Evolutionary conservation across 2,113 vertebrate genomes (phyloP).

Genomic region (Chitala chitala): DNA sequence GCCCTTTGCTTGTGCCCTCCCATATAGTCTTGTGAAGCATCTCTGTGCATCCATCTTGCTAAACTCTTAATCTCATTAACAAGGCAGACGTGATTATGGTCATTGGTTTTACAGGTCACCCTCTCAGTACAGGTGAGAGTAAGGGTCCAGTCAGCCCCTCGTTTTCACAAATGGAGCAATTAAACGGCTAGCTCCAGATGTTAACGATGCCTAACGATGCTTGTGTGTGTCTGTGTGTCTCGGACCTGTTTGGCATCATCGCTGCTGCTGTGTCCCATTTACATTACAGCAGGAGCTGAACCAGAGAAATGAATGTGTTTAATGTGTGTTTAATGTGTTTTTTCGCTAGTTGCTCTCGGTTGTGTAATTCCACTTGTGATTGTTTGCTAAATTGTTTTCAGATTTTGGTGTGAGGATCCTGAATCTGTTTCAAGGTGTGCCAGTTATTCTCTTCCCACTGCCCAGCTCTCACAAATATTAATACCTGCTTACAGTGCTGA

Average conservation of each 20-base stretch:
- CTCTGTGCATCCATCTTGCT: too few relatives aligned
- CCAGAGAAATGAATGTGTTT: neutral
- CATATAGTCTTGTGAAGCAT: too few relatives aligned
- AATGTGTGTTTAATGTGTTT: neutral
- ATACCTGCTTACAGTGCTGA: neutral
- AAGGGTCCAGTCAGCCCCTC: too few relatives aligned
- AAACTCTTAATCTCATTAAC: too few relatives aligned
- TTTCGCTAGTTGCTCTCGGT: neutral
- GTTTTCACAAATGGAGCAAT: neutral
- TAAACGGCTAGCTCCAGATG: neutral
- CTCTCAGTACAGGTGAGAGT: too few relatives aligned
- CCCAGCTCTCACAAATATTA: slow-evolving; percentile 3
- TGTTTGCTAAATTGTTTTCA: neutral
- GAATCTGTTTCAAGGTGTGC: neutral
- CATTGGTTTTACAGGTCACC: too few relatives aligned
- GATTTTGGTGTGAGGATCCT: neutral
- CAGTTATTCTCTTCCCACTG: neutral
- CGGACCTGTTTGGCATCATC: neutral
- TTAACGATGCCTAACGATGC: neutral
- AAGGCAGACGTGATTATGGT: too few relatives aligned
- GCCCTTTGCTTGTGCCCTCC: too few relatives aligned
- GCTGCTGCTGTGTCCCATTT: neutral
- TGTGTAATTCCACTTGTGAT: neutral
- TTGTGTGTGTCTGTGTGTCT: neutral
- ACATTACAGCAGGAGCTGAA: slow-evolving; percentile 2